Evolutionary conservation across 2,888 invertebrate species (phyloP).

Genomic region (Melolontha melolontha): DNA sequence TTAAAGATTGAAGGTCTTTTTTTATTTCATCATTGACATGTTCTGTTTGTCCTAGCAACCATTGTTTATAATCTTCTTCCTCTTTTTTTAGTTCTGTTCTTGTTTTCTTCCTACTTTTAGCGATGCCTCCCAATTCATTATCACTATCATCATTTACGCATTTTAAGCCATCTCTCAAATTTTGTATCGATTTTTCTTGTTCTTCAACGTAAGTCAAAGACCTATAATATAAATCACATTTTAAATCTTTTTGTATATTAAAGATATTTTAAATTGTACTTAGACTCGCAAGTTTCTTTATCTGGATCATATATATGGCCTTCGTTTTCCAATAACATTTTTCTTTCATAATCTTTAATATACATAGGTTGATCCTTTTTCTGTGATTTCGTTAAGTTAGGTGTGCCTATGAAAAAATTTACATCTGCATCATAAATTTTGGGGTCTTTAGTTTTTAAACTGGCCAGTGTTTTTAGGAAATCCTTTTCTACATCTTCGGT

Average conservation of each 20-base stretch:
- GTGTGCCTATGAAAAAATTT: conserved; percentile 72
- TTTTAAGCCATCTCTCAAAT: conserved; percentile 70
- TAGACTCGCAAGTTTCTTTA: conserved; percentile 46
- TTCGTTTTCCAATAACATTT: conserved; percentile 77
- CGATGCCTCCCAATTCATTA: conserved; percentile 68
- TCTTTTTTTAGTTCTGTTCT: conserved; percentile 67
- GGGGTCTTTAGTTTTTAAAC: conserved; percentile 89
- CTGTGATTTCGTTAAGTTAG: conserved; percentile 50
- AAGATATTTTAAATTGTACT: conserved; percentile 14
- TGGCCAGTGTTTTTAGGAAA: conserved; percentile 88
- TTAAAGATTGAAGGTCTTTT: conserved; percentile 78
- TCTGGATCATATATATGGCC: conserved; percentile 69
- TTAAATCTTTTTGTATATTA: conserved; percentile 4
- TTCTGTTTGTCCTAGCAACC: conserved; percentile 81
- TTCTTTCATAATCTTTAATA: conserved; percentile 84
- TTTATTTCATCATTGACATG: conserved; percentile 72
- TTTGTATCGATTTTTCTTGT: conserved; percentile 74
- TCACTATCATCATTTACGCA: conserved; percentile 66
- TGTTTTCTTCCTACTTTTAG: conserved; percentile 69
- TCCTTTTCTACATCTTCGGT: conserved; percentile 81
- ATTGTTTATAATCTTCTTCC: conserved; percentile 77
- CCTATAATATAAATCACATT: conserved; percentile 47
- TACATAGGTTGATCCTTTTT: conserved; percentile 71
- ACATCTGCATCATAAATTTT: conserved; percentile 84
- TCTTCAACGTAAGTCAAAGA: conserved; percentile 75